Percentiles rank a stretch among this genome's conserved stretches.
These are phyloP conservation scores for Nylanderia fulva DNA, from an alignment of 1,140 invertebrate genomes.

Conservation along the genomic window DNA sequence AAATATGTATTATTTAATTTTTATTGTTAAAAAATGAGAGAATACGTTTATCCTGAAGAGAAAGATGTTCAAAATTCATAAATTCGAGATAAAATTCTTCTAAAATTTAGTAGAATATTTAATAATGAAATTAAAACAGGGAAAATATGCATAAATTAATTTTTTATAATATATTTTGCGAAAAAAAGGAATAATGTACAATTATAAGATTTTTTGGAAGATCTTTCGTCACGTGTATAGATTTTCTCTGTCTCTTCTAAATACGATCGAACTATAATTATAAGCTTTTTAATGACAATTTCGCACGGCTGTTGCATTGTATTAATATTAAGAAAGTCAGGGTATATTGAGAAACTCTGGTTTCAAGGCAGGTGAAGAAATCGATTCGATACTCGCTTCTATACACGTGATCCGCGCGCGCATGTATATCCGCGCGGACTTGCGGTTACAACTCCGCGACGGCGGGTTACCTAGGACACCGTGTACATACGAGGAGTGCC, in stretches of 20 bases:
- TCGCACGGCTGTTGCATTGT: background rate
- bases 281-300: background rate
- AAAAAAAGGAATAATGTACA: background rate
- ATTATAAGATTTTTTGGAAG: background rate
- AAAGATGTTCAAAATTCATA: background rate
- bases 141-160: background rate
- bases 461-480: slow-evolving; percentile 73
- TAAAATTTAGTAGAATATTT: background rate
- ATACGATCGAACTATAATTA: background rate
- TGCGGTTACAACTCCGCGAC: background rate
- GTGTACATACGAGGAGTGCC: slow-evolving; percentile 63
- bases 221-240: background rate
- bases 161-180: background rate
- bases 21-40: background rate
- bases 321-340: slow-evolving; percentile 37
- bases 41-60: background rate
- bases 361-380: slow-evolving; percentile 70
- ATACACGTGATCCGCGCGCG: slow-evolving; percentile 42
- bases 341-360: slow-evolving; percentile 54
- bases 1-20: background rate
- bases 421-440: background rate
- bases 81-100: background rate
- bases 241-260: too few relatives aligned
- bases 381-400: slow-evolving; percentile 68
- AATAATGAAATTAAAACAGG: background rate